These are phyloP conservation scores for Urocyon cinereoargenteus DNA, from an alignment of 2,797 vertebrate genomes.

Conservation along the genomic window DNA sequence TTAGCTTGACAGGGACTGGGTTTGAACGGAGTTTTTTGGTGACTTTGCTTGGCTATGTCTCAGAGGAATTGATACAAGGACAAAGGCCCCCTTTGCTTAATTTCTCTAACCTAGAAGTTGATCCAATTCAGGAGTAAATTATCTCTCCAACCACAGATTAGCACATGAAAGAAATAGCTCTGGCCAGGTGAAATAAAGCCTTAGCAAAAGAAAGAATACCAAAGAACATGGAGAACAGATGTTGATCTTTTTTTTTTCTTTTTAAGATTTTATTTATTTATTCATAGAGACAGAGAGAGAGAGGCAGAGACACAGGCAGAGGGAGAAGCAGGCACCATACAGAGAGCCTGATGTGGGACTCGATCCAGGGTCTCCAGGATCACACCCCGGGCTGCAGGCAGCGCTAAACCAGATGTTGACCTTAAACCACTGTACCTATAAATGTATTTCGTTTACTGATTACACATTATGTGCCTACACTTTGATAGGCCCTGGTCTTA, in stretches of 20 bases:
- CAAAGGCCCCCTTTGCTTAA: not conserved
- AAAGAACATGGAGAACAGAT: rapidly evolving
- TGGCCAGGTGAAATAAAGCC: not conserved
- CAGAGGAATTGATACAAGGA: not conserved
- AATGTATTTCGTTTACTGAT: rapidly evolving
- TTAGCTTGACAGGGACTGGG: not conserved
- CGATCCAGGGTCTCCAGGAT: too few relatives aligned
- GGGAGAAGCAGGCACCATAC: too few relatives aligned
- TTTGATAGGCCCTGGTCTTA: too few relatives aligned
- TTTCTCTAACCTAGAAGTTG: not conserved
- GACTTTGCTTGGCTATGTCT: not conserved
- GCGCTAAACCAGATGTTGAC: not conserved
- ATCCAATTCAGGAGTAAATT: not conserved
- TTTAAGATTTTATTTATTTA: too few relatives aligned
- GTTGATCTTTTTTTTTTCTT: too few relatives aligned
- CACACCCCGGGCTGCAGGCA: too few relatives aligned
- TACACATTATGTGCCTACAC: rapidly evolving
- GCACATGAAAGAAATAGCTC: not conserved
- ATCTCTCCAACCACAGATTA: conserved; percentile 48
- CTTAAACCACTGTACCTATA: rapidly evolving
- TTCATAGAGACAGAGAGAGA: too few relatives aligned
- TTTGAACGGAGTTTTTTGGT: not conserved
- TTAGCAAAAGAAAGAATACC: not conserved
- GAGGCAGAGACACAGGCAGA: too few relatives aligned
- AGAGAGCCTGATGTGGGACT: too few relatives aligned